Evolutionary conservation across 2,113 vertebrate species (phyloP), one percentile per base, ranked within the genome.

Genomic region (Tyrannus savana): DNA sequence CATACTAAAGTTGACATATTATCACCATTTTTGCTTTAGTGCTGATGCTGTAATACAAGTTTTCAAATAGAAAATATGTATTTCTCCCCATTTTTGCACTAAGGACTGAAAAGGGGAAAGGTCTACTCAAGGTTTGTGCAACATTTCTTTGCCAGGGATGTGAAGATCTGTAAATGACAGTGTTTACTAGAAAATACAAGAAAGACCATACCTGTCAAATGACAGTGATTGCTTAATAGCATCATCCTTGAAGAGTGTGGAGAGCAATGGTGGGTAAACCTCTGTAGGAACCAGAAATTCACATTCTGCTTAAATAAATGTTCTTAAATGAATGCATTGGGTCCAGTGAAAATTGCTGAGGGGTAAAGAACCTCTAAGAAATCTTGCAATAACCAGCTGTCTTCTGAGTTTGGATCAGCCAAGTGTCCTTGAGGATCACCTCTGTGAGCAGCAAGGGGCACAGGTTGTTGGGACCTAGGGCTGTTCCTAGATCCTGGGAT

Each of bases 391-490:
- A 73, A 75, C 25, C 25, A 47, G 19, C 27, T 75, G 49, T 49
- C 62, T 64, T 68, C 49, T 68, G 74, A 24, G 71, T 24, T 58
- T 10, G 3, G 33, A 41, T 64, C 66, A 49, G 14, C 41, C 37
- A 13, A 71, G 24, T 69, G 77, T 31, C 69, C 84, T 79, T 79
- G 69, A 62, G 71, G 12, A 17, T 82, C 66, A 44, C 58, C 77
- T 91, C 56, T 33, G 56, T 4, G n/a, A 52, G 58, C 81, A 64
- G 74, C 60, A 5, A 35, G 37, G 19, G n/a, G 6, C 11, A 6
- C 1, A 3, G 30, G 25, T 16, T 27, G 25, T n/a, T 71, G 84
- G 73, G 52, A 35, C 67, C 22, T 1, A 0, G 1, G 22, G 24
- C 33, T 68, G 3, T 33, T 81, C 39, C 19, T 7, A 10, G 0